Percentiles rank a stretch among this genome's conserved stretches.
phyloP scores from a whole-genome alignment of 2,797 vertebrate species.

The Enoplosus armatus region DNA sequence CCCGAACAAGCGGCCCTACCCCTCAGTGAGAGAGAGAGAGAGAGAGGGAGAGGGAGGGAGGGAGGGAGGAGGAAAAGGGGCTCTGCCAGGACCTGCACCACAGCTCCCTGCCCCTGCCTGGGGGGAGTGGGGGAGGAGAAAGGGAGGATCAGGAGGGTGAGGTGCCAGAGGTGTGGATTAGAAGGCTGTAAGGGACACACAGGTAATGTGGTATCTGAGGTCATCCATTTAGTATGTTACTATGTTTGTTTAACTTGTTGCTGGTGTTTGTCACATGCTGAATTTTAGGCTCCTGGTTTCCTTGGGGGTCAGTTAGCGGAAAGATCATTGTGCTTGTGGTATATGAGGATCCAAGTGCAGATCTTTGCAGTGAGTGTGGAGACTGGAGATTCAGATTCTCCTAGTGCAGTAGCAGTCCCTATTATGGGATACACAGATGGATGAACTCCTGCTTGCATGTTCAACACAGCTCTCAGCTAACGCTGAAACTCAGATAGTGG shows the following conservation, averaged over 20 bases:
- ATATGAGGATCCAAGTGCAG: not conserved
- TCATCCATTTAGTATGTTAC: conserved; percentile 44
- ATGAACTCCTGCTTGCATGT: conserved; percentile 29
- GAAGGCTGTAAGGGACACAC: conserved; percentile 79
- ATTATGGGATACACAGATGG: conserved; percentile 30
- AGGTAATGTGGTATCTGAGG: conserved; percentile 71
- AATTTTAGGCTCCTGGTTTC: not conserved
- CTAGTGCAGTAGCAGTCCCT: conserved; percentile 17
- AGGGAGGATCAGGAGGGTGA: conserved; percentile 46
- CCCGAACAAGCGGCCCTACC: conserved; percentile 55
- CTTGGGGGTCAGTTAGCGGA: not conserved
- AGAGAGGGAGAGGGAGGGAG: conserved; percentile 33
- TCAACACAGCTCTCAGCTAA: conserved; percentile 29
- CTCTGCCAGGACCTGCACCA: conserved; percentile 83
- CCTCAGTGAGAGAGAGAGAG: conserved; percentile 48
- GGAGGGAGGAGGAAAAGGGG: conserved; percentile 48
- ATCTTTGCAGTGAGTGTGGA: not conserved
- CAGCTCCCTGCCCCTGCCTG: conserved; percentile 75
- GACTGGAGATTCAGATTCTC: conserved; percentile 19
- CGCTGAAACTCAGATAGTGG: conserved; percentile 48
- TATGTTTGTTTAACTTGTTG: conserved; percentile 11
- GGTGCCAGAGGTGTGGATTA: conserved; percentile 73
- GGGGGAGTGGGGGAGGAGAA: conserved; percentile 54
- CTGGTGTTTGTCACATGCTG: not conserved
- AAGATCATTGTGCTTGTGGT: not conserved